phyloP scores from a whole-genome alignment of 2,113 vertebrate genomes.

The Sturnus vulgaris region DNA sequence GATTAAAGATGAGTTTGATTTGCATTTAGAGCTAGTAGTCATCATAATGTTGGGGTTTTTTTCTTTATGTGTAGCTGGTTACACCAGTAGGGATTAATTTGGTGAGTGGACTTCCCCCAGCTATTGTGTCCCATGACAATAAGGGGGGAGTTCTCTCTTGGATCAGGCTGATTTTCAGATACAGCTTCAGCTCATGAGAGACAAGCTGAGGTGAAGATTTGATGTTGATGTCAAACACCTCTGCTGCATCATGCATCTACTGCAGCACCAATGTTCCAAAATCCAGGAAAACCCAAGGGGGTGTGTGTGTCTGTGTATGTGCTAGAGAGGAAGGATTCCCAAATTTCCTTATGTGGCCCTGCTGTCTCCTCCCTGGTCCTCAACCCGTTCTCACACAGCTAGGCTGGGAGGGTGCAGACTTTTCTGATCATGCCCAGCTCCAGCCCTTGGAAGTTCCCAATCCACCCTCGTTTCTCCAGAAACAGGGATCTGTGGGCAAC shows the following conservation, averaged over 20 bases:
- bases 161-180: neutral
- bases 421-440: neutral
- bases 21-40: neutral
- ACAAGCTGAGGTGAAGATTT: neutral
- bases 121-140: neutral
- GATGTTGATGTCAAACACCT: neutral
- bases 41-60: neutral
- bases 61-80: neutral
- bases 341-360: neutral
- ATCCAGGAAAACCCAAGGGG: neutral
- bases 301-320: neutral
- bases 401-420: neutral
- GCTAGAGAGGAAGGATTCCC: neutral
- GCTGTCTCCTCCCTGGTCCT: neutral
- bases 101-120: neutral
- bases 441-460: neutral
- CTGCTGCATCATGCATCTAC: neutral
- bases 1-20: neutral
- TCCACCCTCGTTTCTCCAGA: accelerated
- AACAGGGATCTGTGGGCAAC: neutral
- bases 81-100: neutral
- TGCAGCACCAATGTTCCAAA: neutral
- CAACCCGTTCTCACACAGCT: neutral
- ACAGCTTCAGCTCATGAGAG: neutral
- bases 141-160: neutral